Evolutionary conservation across 2,888 invertebrate genomes (phyloP).

Genomic region (Drosophila lacicola): DNA sequence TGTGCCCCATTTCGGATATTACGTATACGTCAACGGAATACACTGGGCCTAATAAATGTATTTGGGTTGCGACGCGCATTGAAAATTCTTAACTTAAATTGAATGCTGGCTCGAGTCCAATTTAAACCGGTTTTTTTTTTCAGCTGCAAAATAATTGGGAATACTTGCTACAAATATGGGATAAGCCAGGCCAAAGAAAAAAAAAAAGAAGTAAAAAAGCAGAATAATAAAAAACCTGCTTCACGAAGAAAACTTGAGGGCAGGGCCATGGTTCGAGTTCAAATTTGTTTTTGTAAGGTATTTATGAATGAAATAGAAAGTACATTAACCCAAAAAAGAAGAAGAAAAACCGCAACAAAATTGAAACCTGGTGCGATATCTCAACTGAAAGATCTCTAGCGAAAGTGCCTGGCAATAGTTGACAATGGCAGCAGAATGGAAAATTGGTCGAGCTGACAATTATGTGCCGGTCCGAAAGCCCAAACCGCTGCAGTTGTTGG

Average conservation of each 20-base stretch:
- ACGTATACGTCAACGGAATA: slow-evolving; percentile 57
- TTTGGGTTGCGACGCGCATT: slow-evolving; percentile 61
- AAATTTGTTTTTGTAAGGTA: background rate
- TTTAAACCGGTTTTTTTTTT: slow-evolving; percentile 49
- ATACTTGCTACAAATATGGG: slow-evolving; percentile 2
- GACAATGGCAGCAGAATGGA: slow-evolving; percentile 40
- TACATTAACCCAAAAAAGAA: slow-evolving; percentile 38
- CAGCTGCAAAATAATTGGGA: slow-evolving; percentile 13
- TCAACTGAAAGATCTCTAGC: slow-evolving; percentile 53
- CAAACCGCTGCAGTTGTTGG: background rate
- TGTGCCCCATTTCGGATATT: slow-evolving; percentile 70
- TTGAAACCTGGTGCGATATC: slow-evolving; percentile 49
- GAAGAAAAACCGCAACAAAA: slow-evolving; percentile 16
- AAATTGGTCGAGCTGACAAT: slow-evolving; percentile 40
- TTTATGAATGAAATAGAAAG: slow-evolving; percentile 74
- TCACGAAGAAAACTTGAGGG: too few species aligned
- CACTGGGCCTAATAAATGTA: slow-evolving; percentile 61
- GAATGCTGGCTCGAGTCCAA: slow-evolving; percentile 15
- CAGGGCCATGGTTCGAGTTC: background rate
- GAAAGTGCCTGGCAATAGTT: slow-evolving; percentile 59
- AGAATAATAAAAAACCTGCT: background rate
- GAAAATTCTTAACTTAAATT: slow-evolving; percentile 2
- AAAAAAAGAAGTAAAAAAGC: background rate
- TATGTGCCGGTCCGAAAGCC: slow-evolving; percentile 12
- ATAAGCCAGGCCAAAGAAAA: background rate